These are phyloP conservation scores for Silurus glanis DNA, from an alignment of 2,113 vertebrate species.

Conservation along the genomic window DNA sequence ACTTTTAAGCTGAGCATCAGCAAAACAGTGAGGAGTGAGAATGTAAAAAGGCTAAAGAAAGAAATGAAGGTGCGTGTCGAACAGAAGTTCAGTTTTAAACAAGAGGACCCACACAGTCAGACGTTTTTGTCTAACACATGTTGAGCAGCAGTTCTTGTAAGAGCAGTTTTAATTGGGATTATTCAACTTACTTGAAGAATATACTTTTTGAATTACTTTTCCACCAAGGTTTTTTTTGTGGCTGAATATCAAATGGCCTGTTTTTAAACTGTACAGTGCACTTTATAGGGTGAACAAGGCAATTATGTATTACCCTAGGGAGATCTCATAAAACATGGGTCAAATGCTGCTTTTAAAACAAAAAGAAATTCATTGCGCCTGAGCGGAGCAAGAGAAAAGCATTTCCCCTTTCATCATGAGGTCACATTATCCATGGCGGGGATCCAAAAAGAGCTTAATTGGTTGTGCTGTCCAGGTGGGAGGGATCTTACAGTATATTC, in stretches of 20 bases:
- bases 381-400: neutral
- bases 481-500: neutral
- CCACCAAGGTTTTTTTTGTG: neutral
- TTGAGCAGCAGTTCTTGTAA: neutral
- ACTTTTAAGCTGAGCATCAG: neutral
- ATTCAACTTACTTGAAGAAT: neutral
- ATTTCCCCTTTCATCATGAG: neutral
- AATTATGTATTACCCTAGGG: neutral
- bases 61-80: neutral
- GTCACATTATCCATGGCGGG: neutral
- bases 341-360: neutral
- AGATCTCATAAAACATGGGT: neutral
- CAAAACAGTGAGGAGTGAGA: neutral
- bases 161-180: neutral
- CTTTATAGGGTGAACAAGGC: neutral
- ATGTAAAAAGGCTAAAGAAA: slow-evolving; percentile 11
- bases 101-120: neutral
- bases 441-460: neutral
- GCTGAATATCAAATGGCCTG: neutral
- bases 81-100: neutral
- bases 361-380: neutral
- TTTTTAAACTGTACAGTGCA: neutral
- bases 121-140: neutral
- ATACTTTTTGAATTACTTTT: neutral
- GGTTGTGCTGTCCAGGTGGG: neutral